Percentiles rank a stretch among this genome's conserved stretches.
These are phyloP conservation scores for Leptoteleia sp. DNA, from an alignment of 1,140 invertebrate species.

Conservation along the genomic window DNA sequence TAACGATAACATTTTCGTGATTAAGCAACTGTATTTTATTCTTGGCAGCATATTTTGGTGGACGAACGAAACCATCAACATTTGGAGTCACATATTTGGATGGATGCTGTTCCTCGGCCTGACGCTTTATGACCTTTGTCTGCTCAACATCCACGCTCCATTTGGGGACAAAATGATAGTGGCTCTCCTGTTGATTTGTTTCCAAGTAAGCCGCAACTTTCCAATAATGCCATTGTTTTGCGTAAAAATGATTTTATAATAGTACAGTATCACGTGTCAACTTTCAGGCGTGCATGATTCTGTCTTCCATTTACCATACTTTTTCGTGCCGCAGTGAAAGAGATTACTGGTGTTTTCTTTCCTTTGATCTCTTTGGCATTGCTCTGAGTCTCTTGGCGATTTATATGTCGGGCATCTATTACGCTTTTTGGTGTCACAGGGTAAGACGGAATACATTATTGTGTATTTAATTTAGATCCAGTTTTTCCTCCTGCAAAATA, in stretches of 20 bases:
- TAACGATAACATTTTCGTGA: too few relatives aligned
- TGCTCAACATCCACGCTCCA: constrained; percentile 89
- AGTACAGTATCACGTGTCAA: neutral
- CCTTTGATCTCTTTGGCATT: constrained; percentile 96
- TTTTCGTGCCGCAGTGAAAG: constrained; percentile 95
- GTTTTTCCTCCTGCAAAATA: too few relatives aligned
- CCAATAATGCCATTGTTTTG: neutral
- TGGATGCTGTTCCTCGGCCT: constrained; percentile 93
- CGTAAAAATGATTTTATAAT: too few relatives aligned
- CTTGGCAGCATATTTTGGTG: constrained; percentile 93
- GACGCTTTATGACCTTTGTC: constrained; percentile 91
- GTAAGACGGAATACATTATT: constrained; percentile 82
- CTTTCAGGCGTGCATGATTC: constrained; percentile 94
- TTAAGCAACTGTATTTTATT: neutral
- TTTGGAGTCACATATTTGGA: constrained; percentile 97
- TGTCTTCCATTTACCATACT: constrained; percentile 96
- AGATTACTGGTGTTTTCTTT: constrained; percentile 92
- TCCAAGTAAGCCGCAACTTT: constrained; percentile 85
- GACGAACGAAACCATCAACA: constrained; percentile 98
- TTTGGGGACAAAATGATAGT: constrained; percentile 92
- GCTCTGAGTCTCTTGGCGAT: constrained; percentile 95
- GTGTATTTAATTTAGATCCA: too few relatives aligned
- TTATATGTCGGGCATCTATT: constrained; percentile 97
- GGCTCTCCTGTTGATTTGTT: constrained; percentile 90
- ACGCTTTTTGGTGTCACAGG: constrained; percentile 97